phyloP scores from a whole-genome alignment of 2,113 vertebrate species.

The Aegotheles bennettii region DNA sequence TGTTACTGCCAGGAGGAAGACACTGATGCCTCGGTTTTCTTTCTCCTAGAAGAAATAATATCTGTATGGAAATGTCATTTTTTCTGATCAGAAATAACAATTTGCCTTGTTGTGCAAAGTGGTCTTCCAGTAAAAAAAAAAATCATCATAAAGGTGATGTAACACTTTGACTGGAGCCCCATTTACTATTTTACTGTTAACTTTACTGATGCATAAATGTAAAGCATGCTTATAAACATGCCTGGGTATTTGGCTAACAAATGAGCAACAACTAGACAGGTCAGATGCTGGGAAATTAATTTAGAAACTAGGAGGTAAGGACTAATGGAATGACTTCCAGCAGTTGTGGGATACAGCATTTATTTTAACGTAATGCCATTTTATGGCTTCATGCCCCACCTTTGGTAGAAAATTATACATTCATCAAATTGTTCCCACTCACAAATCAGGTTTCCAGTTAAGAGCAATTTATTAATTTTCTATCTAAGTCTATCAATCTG shows the following conservation, averaged over 20 bases:
- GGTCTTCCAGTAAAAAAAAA: neutral
- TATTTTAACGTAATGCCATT: neutral
- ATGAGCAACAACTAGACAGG: neutral
- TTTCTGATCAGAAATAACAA: neutral
- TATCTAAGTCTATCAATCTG: neutral
- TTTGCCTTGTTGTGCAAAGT: neutral
- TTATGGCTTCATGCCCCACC: neutral
- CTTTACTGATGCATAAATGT: neutral
- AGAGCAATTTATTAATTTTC: neutral
- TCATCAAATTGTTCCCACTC: neutral
- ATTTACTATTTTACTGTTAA: neutral
- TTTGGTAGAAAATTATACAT: neutral
- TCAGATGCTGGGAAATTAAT: neutral
- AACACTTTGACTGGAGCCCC: neutral
- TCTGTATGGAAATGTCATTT: neutral
- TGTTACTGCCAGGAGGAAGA: neutral
- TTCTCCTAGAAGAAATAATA: neutral
- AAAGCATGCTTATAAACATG: neutral
- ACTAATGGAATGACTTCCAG: neutral
- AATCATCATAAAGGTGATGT: neutral
- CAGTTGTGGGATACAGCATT: neutral
- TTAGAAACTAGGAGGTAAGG: neutral
- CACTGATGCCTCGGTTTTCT: neutral
- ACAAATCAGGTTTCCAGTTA: neutral
- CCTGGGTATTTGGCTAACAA: neutral